A percentile compares a stretch with the other conserved stretches of the same genome.
Conservation (phyloP, 2,113 vertebrate species). For the Elachura formosa region DNA sequence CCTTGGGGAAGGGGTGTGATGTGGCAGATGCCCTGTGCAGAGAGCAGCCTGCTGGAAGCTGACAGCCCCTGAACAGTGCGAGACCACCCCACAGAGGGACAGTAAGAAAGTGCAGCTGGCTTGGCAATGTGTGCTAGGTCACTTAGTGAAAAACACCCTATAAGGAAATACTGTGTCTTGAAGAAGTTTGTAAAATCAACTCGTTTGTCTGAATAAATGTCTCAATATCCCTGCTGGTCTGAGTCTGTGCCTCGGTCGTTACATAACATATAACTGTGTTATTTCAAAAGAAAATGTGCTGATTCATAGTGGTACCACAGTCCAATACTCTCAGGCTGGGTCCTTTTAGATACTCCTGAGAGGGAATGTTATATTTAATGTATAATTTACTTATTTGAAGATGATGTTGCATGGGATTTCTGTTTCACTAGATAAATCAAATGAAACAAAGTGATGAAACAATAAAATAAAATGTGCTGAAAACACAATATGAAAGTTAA, state of each 20-base stretch:
- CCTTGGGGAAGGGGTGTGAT: accelerated
- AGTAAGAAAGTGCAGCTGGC: background rate
- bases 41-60: background rate
- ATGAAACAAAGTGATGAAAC: background rate
- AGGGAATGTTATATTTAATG: background rate
- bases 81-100: background rate
- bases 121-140: background rate
- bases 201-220: background rate
- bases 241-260: accelerated
- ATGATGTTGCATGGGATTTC: background rate
- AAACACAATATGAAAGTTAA: background rate
- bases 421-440: background rate
- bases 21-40: background rate
- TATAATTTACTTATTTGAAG: background rate
- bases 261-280: background rate
- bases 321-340: background rate
- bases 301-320: background rate
- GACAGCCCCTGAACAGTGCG: accelerated
- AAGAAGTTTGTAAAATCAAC: background rate
- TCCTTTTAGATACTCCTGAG: background rate
- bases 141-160: background rate
- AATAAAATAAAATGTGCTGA: background rate
- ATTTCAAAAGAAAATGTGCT: background rate
- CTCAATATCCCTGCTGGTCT: background rate
- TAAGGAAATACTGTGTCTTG: background rate